phyloP scores from a whole-genome alignment of 2,888 invertebrate genomes.

The Dolichopus griseipennis region DNA sequence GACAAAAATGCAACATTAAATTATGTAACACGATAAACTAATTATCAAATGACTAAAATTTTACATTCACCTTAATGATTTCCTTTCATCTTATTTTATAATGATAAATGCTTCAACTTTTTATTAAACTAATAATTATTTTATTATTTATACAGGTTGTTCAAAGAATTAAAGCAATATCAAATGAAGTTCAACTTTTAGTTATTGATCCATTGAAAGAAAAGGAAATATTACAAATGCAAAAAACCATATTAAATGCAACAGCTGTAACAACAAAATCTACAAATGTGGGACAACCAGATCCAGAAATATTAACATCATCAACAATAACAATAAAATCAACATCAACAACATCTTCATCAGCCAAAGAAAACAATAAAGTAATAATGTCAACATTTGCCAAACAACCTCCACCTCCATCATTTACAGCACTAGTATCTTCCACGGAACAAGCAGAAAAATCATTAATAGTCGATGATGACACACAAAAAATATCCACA shows the following conservation, averaged over 20 bases:
- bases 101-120: no score
- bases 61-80: no score
- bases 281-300: background rate
- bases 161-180: constrained; percentile 78
- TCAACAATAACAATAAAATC: constrained; percentile 16
- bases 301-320: constrained; percentile 14
- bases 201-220: constrained; percentile 51
- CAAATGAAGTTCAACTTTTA: constrained; percentile 79
- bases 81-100: no score
- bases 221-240: constrained; percentile 27
- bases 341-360: constrained; percentile 16
- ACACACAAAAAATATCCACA: background rate
- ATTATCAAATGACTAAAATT: no score
- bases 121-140: no score
- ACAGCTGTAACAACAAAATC: constrained; percentile 9
- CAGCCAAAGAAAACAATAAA: constrained; percentile 7
- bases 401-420: background rate
- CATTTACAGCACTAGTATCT: constrained; percentile 9
- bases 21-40: no score
- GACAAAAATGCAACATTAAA: no score
- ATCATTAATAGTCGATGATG: constrained; percentile 9
- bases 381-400: background rate
- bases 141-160: constrained; percentile 52
- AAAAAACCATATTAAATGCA: constrained; percentile 8
- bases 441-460: background rate